A percentile compares a stretch with the other conserved stretches of the same genome.
Evolutionary conservation across 2,113 vertebrate genomes (phyloP).

Genomic region (Passerina amoena): DNA sequence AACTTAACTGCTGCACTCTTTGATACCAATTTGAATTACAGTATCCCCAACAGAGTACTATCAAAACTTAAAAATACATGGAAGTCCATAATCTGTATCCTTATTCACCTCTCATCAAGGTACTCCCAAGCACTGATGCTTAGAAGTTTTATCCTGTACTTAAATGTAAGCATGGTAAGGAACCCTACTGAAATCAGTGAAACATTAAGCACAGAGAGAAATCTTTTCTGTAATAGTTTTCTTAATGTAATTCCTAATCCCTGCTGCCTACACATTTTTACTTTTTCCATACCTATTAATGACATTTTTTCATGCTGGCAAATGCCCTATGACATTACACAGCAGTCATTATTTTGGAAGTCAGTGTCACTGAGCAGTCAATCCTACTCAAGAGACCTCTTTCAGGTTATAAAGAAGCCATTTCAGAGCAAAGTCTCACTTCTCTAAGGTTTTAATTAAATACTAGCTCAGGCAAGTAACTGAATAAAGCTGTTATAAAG

Average conservation of each 20-base stretch:
- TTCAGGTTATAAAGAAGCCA: neutral
- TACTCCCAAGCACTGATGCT: neutral
- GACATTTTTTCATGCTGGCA: slow-evolving; percentile 5
- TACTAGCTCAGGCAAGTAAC: neutral
- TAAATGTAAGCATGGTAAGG: neutral
- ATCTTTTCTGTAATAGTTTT: neutral
- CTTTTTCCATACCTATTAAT: neutral
- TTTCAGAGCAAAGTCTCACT: neutral
- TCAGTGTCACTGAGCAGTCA: neutral
- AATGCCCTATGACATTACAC: neutral
- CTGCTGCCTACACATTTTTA: neutral
- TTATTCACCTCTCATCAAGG: neutral
- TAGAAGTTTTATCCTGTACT: neutral
- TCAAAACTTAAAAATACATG: neutral
- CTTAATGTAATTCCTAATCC: slow-evolving; percentile 25
- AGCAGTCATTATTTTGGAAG: neutral
- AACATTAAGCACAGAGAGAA: slow-evolving; percentile 5
- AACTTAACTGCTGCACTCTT: neutral
- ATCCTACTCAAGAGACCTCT: neutral
- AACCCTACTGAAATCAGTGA: neutral
- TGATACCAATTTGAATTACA: neutral
- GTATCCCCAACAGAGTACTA: neutral
- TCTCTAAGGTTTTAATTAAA: slow-evolving; percentile 17
- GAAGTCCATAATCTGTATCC: neutral
- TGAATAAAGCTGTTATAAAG: neutral